These are phyloP conservation scores for Lobophora halterata DNA, from an alignment of 2,888 invertebrate species.

Conservation along the genomic window DNA sequence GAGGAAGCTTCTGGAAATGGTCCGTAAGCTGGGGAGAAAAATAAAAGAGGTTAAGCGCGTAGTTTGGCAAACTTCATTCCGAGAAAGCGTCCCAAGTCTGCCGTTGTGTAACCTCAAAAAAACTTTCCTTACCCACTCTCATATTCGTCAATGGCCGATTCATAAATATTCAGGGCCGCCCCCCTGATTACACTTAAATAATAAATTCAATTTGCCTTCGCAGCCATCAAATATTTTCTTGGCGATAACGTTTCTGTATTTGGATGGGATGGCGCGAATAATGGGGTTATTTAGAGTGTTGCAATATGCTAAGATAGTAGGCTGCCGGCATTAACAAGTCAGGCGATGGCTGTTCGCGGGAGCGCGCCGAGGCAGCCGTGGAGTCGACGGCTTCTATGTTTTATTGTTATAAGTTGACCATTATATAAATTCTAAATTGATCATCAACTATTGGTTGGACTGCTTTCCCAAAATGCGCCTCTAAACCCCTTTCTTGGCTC, in stretches of 20 bases:
- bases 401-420: too few relatives aligned
- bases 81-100: slow-evolving; percentile 30
- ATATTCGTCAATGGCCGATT: slow-evolving; percentile 56
- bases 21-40: slow-evolving; percentile 12
- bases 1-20: slow-evolving; percentile 7
- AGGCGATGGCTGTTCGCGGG: slow-evolving; percentile 70
- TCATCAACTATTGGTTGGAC: too few relatives aligned
- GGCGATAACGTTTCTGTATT: slow-evolving; percentile 68
- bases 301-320: slow-evolving; percentile 81
- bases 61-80: slow-evolving; percentile 24
- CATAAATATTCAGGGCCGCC: slow-evolving; percentile 50
- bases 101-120: slow-evolving; percentile 28
- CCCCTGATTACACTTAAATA: slow-evolving; percentile 71
- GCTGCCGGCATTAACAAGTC: slow-evolving; percentile 78
- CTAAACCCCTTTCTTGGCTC: too few relatives aligned
- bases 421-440: too few relatives aligned
- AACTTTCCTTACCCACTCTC: slow-evolving; percentile 41
- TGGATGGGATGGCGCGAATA: slow-evolving; percentile 68
- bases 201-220: slow-evolving; percentile 74
- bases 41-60: slow-evolving; percentile 17
- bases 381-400: slow-evolving; percentile 44
- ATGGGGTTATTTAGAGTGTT: slow-evolving; percentile 76
- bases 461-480: too few relatives aligned
- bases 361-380: slow-evolving; percentile 34
- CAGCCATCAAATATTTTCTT: slow-evolving; percentile 71